These are phyloP conservation scores for honey bee (Apis mellifera) DNA, from an alignment of 1,140 invertebrate species.

Conservation along the genomic window DNA sequence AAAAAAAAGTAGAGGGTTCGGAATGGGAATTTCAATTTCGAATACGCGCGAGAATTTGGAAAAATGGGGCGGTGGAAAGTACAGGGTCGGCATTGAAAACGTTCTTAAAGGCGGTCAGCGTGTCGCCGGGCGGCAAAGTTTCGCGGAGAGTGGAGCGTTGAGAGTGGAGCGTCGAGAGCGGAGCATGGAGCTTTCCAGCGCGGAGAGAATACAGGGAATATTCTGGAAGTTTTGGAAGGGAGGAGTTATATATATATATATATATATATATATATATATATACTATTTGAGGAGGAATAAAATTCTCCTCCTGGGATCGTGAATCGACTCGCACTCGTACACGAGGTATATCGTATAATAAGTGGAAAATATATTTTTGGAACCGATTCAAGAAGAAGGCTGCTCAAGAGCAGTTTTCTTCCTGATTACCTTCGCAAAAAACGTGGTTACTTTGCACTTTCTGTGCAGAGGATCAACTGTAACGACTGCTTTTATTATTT, in stretches of 20 bases:
- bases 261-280: too few relatives aligned
- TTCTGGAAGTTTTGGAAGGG: not conserved
- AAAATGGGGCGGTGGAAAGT: not conserved
- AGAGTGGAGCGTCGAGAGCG: not conserved
- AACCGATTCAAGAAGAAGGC: too few relatives aligned
- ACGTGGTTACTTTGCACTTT: too few relatives aligned
- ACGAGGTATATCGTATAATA: too few relatives aligned
- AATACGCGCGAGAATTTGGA: not conserved
- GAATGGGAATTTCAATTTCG: not conserved
- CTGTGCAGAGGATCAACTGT: too few relatives aligned
- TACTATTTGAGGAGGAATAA: too few relatives aligned
- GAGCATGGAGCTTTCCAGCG: not conserved
- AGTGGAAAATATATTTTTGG: too few relatives aligned
- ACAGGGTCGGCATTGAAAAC: not conserved
- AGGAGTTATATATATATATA: too few relatives aligned
- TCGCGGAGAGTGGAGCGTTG: not conserved
- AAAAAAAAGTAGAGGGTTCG: not conserved
- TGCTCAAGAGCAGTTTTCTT: too few relatives aligned
- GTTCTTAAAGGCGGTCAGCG: slow-evolving; percentile 2
- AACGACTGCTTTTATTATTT: too few relatives aligned
- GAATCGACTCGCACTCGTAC: too few relatives aligned
- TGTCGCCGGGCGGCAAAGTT: not conserved
- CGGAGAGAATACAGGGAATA: slow-evolving; percentile 16
- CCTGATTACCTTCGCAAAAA: too few relatives aligned
- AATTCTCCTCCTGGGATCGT: not conserved